A percentile compares a stretch with the other conserved stretches of the same genome.
phyloP scores from a whole-genome alignment of 2,113 vertebrate species.

The Cepphus grylle region DNA sequence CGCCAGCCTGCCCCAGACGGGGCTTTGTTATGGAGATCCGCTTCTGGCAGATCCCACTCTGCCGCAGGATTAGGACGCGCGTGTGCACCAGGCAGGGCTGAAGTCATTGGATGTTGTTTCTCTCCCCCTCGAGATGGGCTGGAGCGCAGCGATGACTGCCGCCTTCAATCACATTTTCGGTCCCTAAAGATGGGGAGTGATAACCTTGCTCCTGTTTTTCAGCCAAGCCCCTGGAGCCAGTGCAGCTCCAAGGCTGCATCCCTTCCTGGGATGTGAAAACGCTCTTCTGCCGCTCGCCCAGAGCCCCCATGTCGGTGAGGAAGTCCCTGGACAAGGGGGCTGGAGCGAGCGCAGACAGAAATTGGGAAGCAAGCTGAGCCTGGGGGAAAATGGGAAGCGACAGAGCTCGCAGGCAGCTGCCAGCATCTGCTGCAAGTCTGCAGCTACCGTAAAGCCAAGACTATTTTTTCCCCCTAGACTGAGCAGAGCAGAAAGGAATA shows the following conservation, averaged over 20 bases:
- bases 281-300: background rate
- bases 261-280: background rate
- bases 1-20: accelerated
- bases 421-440: background rate
- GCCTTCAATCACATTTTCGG: background rate
- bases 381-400: background rate
- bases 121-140: background rate
- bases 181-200: background rate
- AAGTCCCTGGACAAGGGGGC: background rate
- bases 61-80: background rate
- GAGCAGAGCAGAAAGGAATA: background rate
- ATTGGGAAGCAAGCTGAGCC: background rate
- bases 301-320: background rate
- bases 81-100: background rate
- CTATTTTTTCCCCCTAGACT: background rate
- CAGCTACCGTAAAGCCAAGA: background rate
- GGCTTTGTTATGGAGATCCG: background rate
- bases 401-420: background rate
- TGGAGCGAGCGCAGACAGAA: background rate
- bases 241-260: background rate
- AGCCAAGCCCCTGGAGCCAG: background rate
- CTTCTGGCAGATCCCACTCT: background rate
- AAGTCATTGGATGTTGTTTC: background rate
- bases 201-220: background rate
- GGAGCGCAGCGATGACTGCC: background rate